A percentile compares a stretch with the other conserved stretches of the same genome.
Conservation (phyloP, 2,888 invertebrate genomes). For the Lampropteryx suffumata region DNA sequence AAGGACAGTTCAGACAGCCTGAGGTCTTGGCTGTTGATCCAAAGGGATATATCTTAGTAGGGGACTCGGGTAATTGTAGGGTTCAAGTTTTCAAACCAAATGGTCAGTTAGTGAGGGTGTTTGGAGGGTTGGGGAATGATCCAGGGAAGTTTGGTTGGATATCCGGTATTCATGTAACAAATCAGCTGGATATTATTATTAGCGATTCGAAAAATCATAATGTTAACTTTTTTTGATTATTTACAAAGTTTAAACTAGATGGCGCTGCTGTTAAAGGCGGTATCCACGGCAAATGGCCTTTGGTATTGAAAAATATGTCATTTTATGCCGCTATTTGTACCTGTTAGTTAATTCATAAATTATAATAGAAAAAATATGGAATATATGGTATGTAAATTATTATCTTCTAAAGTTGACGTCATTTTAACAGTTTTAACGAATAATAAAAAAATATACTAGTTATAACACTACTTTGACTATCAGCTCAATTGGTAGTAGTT, state of each 20-base stretch:
- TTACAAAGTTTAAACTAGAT: conserved; percentile 7
- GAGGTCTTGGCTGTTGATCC: conserved; percentile 88
- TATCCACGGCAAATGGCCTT: no score
- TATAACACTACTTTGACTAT: no score
- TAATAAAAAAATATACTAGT: no score
- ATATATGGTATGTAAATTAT: no score
- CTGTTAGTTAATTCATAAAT: no score
- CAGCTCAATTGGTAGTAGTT: no score
- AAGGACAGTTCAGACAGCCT: conserved; percentile 88
- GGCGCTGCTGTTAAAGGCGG: background rate
- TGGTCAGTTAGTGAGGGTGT: conserved; percentile 86
- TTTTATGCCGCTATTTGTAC: no score
- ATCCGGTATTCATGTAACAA: conserved; percentile 85
- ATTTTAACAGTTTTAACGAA: no score
- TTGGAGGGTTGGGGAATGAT: conserved; percentile 80
- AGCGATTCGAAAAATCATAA: conserved; percentile 83
- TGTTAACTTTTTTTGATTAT: conserved; percentile 66
- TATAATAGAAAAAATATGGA: no score
- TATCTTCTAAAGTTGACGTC: no score
- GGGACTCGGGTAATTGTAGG: conserved; percentile 90
- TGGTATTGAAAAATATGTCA: no score
- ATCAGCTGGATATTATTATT: conserved; percentile 83
- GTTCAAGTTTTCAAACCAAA: conserved; percentile 89
- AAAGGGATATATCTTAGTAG: conserved; percentile 89
- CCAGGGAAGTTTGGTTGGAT: conserved; percentile 86